Conservation (phyloP, 2,113 vertebrate genomes). For the Crypturellus undulatus region DNA sequence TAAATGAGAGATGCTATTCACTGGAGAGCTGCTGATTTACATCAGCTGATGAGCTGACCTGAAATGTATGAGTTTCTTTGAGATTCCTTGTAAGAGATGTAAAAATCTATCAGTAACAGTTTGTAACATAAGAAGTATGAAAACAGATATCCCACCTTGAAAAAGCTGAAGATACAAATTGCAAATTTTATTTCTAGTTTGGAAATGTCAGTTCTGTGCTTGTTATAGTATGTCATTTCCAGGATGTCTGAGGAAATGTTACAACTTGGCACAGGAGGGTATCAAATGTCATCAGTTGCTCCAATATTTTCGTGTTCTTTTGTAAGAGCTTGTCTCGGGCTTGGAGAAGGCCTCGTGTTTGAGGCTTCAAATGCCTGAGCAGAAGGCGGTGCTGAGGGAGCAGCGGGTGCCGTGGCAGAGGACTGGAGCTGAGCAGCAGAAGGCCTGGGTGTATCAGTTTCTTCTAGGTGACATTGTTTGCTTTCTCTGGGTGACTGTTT, state of each 20-base stretch:
- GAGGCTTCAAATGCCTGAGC: constrained; percentile 8
- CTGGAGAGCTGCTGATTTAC: constrained; percentile 28
- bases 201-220: neutral
- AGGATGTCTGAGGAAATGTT: neutral
- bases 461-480: constrained; percentile 63
- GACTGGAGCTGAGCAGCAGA: constrained; percentile 64
- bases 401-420: neutral
- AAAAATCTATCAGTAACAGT: constrained; percentile 15
- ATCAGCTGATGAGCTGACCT: constrained; percentile 34
- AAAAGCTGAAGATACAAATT: neutral
- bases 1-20: constrained; percentile 22
- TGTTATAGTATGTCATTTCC: neutral
- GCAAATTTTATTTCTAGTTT: neutral
- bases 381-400: constrained; percentile 5
- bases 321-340: neutral
- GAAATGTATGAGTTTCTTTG: constrained; percentile 3
- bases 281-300: neutral
- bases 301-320: neutral
- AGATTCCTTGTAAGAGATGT: neutral
- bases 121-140: neutral
- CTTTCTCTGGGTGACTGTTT: constrained; percentile 58
- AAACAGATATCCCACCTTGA: neutral
- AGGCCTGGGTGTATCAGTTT: constrained; percentile 33
- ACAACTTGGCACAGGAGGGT: neutral
- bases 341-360: accelerated